phyloP scores from a whole-genome alignment of 1,140 invertebrate genomes.

The Trissolcus basalis region DNA sequence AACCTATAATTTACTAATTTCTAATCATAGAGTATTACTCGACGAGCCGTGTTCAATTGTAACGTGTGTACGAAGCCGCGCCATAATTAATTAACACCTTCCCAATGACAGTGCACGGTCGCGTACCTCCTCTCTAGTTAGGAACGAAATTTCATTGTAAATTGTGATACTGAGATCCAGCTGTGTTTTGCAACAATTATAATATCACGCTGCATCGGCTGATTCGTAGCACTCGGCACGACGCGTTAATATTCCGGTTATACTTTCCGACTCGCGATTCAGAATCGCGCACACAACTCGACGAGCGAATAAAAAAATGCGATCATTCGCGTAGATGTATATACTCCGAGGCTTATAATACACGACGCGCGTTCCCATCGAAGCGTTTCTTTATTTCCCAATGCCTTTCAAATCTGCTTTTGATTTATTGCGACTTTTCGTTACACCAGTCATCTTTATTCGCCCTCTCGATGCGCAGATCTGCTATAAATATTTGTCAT shows the following conservation, averaged over 20 bases:
- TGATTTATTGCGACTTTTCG: conserved; percentile 25
- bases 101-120: conserved; percentile 19
- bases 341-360: no score
- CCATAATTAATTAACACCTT: conserved; percentile 40
- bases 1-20: conserved; percentile 27
- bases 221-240: conserved; percentile 14
- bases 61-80: conserved; percentile 7
- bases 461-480: neutral
- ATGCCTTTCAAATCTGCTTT: conserved; percentile 1
- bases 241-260: conserved; percentile 10
- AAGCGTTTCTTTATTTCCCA: conserved; percentile 3
- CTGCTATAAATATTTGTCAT: conserved; percentile 4
- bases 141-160: conserved; percentile 34
- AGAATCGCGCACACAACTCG: conserved; percentile 6
- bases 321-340: no score
- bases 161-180: conserved; percentile 22
- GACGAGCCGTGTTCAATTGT: conserved; percentile 3
- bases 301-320: neutral
- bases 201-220: conserved; percentile 14
- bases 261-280: conserved; percentile 3
- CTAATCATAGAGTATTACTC: conserved; percentile 21
- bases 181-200: conserved; percentile 27
- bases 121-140: conserved; percentile 16
- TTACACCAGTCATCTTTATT: conserved; percentile 9
- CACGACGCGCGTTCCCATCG: neutral